Evolutionary conservation across 2,888 invertebrate genomes (phyloP).

Genomic region (Nomada hirtipes): DNA sequence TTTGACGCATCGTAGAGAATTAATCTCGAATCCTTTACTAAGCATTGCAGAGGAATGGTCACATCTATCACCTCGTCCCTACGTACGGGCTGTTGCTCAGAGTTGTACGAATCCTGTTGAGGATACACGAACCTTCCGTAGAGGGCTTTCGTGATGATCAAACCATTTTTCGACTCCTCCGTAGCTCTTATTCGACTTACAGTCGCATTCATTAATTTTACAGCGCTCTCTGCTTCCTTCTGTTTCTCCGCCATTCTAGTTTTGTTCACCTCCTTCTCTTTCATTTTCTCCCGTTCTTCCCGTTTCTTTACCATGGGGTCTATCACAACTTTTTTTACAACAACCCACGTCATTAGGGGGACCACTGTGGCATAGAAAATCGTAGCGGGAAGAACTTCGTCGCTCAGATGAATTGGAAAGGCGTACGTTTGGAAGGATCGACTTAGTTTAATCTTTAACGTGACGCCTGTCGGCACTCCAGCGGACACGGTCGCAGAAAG

Average conservation of each 20-base stretch:
- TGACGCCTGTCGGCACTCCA: conserved; percentile 95
- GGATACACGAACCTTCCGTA: conserved; percentile 89
- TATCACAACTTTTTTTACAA: conserved; percentile 93
- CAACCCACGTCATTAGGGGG: conserved; percentile 92
- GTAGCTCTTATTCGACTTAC: conserved; percentile 92
- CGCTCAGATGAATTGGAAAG: conserved; percentile 95
- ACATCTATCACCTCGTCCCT: conserved; percentile 92
- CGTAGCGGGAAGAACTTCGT: conserved; percentile 95
- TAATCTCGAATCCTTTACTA: conserved; percentile 96
- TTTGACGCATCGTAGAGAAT: conserved; percentile 94
- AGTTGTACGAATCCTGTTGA: conserved; percentile 68
- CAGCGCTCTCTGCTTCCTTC: conserved; percentile 93
- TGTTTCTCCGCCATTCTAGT: conserved; percentile 91
- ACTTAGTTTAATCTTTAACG: conserved; percentile 93
- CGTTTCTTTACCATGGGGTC: conserved; percentile 93
- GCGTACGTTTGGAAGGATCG: conserved; percentile 95
- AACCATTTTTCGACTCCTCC: conserved; percentile 93
- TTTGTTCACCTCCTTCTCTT: conserved; percentile 92
- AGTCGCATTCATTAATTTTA: conserved; percentile 96
- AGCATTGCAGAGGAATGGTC: conserved; percentile 96
- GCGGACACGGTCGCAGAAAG: conserved; percentile 93
- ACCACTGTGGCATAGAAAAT: conserved; percentile 96
- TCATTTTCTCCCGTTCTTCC: conserved; percentile 92
- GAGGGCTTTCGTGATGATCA: conserved; percentile 93
- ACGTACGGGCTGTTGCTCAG: conserved; percentile 73